These are phyloP conservation scores for Vireo altiloquus DNA, from an alignment of 2,113 vertebrate genomes.

Conservation along the genomic window DNA sequence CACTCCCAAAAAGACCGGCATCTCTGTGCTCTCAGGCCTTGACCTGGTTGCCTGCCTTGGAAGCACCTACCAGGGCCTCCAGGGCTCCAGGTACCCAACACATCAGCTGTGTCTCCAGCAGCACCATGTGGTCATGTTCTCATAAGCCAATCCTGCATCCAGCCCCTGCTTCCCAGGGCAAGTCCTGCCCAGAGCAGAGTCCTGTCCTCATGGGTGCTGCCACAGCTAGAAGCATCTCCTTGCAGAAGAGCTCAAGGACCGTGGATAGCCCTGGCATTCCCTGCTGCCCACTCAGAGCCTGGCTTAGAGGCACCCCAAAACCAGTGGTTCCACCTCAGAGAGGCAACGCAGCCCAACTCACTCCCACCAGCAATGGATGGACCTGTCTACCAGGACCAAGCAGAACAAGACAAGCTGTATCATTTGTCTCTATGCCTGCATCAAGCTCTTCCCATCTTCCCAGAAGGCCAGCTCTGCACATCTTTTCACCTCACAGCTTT, in stretches of 20 bases:
- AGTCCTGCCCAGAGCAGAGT: not conserved
- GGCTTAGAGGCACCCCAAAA: not conserved
- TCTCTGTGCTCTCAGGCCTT: not conserved
- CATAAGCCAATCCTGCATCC: not conserved
- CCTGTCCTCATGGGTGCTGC: not conserved
- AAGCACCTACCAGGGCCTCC: not conserved
- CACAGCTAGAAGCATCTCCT: not conserved
- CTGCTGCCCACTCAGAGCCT: not conserved
- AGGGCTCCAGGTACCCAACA: not conserved
- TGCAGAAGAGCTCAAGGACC: not conserved
- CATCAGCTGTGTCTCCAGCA: not conserved
- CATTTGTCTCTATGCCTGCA: not conserved
- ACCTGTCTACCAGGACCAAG: not conserved
- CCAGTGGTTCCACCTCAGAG: not conserved
- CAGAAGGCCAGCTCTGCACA: not conserved
- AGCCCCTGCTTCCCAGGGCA: not conserved
- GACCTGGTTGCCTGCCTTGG: not conserved
- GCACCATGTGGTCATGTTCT: accelerated
- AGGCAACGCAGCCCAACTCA: not conserved
- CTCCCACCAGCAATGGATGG: not conserved
- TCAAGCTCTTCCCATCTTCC: not conserved
- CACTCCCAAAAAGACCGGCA: not conserved
- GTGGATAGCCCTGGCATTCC: not conserved
- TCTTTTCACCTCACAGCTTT: not conserved
- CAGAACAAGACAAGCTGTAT: not conserved